Conservation (phyloP, 1,140 invertebrate species). For the Panagrolaimus sp. region DNA sequence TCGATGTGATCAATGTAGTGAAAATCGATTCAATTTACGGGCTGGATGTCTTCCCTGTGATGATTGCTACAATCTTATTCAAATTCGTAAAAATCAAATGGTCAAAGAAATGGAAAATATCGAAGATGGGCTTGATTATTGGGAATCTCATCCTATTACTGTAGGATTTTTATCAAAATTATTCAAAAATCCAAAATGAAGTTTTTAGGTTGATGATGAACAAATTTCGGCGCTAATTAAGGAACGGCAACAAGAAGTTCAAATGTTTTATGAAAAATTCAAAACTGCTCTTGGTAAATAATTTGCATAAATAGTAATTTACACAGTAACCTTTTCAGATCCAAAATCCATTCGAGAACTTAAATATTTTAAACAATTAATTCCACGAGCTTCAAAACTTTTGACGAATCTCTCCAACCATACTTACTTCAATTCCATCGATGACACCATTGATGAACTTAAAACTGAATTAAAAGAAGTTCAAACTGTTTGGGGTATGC, state of each 20-base stretch:
- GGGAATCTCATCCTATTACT: background rate
- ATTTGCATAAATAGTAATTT: background rate
- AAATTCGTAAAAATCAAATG: constrained; percentile 46
- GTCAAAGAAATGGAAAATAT: background rate
- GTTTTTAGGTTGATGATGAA: background rate
- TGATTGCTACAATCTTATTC: constrained; percentile 58
- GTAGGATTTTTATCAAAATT: too few species aligned
- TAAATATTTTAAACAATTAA: too few species aligned
- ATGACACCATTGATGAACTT: too few species aligned
- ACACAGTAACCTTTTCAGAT: background rate
- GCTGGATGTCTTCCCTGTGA: constrained; percentile 54
- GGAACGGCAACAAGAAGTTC: background rate
- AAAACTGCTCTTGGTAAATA: background rate
- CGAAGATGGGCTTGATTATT: background rate
- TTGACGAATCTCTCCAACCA: too few species aligned
- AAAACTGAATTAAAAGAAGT: too few species aligned
- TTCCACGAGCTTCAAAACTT: too few species aligned
- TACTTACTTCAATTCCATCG: too few species aligned
- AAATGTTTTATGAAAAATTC: background rate
- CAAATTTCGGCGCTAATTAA: background rate
- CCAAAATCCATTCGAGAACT: background rate
- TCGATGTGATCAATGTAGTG: constrained; percentile 63
- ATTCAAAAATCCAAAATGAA: background rate
- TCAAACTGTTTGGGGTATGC: too few species aligned
- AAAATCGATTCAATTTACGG: constrained; percentile 39